These are phyloP conservation scores for Panagrolaimus sp. DNA, from an alignment of 1,140 invertebrate species.

Conservation along the genomic window DNA sequence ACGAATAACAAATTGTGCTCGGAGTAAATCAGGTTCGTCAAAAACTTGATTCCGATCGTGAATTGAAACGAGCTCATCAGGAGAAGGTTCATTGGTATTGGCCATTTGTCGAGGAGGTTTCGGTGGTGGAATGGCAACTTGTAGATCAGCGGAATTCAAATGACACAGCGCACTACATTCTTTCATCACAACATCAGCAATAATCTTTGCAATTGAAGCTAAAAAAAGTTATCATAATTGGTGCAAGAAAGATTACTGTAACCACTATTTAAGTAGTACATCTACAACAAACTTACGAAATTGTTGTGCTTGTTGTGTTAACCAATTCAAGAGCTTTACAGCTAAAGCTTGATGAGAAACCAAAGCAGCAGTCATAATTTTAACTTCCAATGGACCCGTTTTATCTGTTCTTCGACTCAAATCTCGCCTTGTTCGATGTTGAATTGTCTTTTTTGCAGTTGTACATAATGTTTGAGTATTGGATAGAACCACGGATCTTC, in stretches of 20 bases:
- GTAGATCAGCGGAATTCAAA: not conserved
- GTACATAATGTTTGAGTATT: constrained; percentile 43
- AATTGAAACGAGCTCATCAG: not conserved
- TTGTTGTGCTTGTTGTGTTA: constrained; percentile 40
- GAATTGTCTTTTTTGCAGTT: constrained; percentile 41
- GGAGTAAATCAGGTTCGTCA: not conserved
- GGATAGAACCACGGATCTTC: constrained; percentile 42
- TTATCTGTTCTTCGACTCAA: constrained; percentile 49
- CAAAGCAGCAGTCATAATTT: constrained; percentile 40
- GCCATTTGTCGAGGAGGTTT: not conserved
- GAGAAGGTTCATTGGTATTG: not conserved
- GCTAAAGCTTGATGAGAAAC: constrained; percentile 46
- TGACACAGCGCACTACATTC: constrained; percentile 27
- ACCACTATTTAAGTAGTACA: not conserved
- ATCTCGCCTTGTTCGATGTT: constrained; percentile 44
- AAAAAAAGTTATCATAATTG: constrained; percentile 25
- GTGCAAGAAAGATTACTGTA: too few species aligned
- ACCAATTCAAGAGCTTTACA: constrained; percentile 42
- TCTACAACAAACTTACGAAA: constrained; percentile 34
- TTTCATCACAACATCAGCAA: constrained; percentile 50
- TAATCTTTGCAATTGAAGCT: constrained; percentile 48
- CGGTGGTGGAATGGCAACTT: not conserved
- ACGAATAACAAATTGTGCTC: not conserved
- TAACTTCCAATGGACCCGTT: constrained; percentile 48
- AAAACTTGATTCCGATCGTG: not conserved